Evolutionary conservation across 2,888 invertebrate species (phyloP).

Genomic region (Balanococcus diminutus): DNA sequence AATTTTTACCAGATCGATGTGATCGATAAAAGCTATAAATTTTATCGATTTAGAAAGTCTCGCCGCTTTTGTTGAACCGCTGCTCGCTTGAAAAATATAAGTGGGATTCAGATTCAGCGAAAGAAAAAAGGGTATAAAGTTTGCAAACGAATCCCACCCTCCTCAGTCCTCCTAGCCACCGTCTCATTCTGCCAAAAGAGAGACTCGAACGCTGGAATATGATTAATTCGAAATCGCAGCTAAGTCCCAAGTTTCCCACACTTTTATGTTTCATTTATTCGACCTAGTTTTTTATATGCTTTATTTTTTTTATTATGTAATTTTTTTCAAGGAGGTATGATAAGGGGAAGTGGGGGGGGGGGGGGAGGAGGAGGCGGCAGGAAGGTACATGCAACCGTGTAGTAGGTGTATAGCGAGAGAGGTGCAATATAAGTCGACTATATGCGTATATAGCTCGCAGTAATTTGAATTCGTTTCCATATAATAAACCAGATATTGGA

Average conservation of each 20-base stretch:
- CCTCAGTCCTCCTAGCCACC: too few relatives aligned
- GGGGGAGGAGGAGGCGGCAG: not conserved
- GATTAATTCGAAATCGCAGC: not conserved
- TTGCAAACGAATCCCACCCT: too few relatives aligned
- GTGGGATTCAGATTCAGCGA: not conserved
- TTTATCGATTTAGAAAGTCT: conserved; percentile 1
- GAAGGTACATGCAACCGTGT: not conserved
- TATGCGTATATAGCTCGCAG: not conserved
- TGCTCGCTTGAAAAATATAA: too few relatives aligned
- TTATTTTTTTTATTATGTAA: not conserved
- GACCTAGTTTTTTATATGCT: not conserved
- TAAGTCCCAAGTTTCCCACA: not conserved
- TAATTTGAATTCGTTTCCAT: conserved; percentile 37
- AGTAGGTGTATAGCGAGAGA: not conserved
- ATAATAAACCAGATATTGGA: conserved; percentile 32
- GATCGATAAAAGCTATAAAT: conserved; percentile 28
- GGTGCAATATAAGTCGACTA: conserved; percentile 2
- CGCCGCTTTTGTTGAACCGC: not conserved
- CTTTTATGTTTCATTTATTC: not conserved
- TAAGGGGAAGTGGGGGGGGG: not conserved
- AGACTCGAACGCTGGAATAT: not conserved
- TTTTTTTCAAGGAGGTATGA: not conserved
- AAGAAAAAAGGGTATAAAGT: not conserved
- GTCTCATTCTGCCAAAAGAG: not conserved
- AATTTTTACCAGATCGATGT: conserved; percentile 14